Base-by-base conservation (phyloP, 1,140 invertebrate species). In the Teleogryllus occipitalis region DNA sequence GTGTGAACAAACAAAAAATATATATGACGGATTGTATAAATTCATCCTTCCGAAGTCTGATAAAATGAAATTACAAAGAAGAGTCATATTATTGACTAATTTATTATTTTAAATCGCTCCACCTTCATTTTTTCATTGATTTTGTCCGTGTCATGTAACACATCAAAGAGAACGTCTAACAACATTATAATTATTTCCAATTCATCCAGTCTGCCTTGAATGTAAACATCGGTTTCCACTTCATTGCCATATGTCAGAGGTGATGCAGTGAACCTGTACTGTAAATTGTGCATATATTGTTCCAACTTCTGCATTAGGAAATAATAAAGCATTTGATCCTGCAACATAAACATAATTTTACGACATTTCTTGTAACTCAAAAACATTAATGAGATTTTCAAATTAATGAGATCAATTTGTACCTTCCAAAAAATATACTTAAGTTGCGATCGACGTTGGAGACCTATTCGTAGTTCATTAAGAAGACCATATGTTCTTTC, bases 361-460 rank as follows among this genome's bases (percentile, higher is more conserved):
- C 5, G 27, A 39, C 5, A 39, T 39, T 39, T 39, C 27, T 39
- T 39, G 27, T 39, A 39, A 39, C 27, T 2, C 1, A 2, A 39
- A 39, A 39, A 39, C 27, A 39, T 39, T 2, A 39, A 39, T 39
- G 5, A 39, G 1, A 5, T 2, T 5, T 39, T 39, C 5, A 2
- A 1, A 39, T 39, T 5, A 39, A 39, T 39, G 5, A 39, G 27
- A 39, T 39, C 27, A 65, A 65, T 14, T 18, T 18, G 18, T 65
- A 65, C 54, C 54, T 65, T 65, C 54, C 54, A 65, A 65, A 65
- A 65, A 65, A 65, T 65, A 65, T 65, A 65, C 54, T 65, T 65
- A 10, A 65, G 54, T 18, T 65, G 54, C 18, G 54, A 18, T 18
- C 18, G 10, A 14, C 18, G 10, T 65, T 65, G 54, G 7, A 65